Evolutionary conservation across 2,113 vertebrate species (phyloP).

Genomic region (Cyphomyrus discorhynchus): DNA sequence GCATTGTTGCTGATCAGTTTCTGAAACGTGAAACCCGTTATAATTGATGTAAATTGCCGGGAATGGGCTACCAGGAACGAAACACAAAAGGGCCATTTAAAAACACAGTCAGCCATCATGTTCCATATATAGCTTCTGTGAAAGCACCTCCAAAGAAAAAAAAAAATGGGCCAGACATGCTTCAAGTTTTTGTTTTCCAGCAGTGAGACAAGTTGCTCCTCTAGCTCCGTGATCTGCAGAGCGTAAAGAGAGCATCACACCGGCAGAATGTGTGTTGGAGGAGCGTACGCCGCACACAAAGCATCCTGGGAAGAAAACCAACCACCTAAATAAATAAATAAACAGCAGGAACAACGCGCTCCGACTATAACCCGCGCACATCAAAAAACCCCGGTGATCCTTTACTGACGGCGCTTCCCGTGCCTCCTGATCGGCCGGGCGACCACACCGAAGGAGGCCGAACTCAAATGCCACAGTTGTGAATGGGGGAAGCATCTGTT

Average conservation of each 20-base stretch:
- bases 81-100: background rate
- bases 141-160: background rate
- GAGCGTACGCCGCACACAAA: background rate
- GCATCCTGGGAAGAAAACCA: constrained; percentile 5
- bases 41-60: background rate
- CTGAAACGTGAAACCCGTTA: background rate
- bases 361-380: background rate
- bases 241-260: background rate
- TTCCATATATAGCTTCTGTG: background rate
- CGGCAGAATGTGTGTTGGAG: background rate
- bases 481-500: background rate
- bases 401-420: background rate
- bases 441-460: background rate
- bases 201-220: background rate
- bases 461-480: background rate
- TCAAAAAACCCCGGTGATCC: background rate
- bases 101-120: background rate
- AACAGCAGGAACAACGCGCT: background rate
- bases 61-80: background rate
- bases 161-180: background rate
- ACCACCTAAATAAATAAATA: background rate
- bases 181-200: constrained; percentile 2
- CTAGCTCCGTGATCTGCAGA: background rate
- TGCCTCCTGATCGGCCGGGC: background rate
- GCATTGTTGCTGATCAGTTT: background rate